These are phyloP conservation scores for Oxyruncus cristatus DNA, from an alignment of 2,113 vertebrate species.

Conservation along the genomic window DNA sequence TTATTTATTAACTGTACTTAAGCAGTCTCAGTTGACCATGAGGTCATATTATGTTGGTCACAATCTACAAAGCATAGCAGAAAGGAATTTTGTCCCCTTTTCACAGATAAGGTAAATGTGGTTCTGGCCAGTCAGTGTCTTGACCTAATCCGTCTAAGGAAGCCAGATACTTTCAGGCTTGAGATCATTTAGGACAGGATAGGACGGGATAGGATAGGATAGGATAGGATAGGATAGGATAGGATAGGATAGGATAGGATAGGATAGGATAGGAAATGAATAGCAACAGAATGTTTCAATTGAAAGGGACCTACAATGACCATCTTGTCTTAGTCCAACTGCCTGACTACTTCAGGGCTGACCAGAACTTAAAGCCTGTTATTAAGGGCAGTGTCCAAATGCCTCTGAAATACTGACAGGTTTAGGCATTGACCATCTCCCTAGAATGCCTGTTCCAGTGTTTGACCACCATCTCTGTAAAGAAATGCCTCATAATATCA, in stretches of 20 bases:
- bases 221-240: too few species aligned
- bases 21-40: not conserved
- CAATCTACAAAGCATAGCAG: not conserved
- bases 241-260: not conserved
- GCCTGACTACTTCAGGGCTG: not conserved
- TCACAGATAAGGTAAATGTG: not conserved
- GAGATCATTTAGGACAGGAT: not conserved
- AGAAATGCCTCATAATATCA: not conserved
- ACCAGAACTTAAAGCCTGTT: not conserved
- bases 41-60: not conserved
- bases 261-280: not conserved
- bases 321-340: not conserved
- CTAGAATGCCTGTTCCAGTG: not conserved
- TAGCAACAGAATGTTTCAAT: not conserved
- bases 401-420: not conserved
- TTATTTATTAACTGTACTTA: not conserved
- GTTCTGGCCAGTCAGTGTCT: not conserved
- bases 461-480: not conserved
- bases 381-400: not conserved
- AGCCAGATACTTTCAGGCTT: not conserved
- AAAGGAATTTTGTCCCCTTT: slow-evolving; percentile 31
- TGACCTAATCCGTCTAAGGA: not conserved
- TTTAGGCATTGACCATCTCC: not conserved
- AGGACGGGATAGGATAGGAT: not conserved
- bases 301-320: not conserved